Base-by-base conservation (phyloP, 2,113 vertebrate genomes). In the Pteropus alecto region DNA sequence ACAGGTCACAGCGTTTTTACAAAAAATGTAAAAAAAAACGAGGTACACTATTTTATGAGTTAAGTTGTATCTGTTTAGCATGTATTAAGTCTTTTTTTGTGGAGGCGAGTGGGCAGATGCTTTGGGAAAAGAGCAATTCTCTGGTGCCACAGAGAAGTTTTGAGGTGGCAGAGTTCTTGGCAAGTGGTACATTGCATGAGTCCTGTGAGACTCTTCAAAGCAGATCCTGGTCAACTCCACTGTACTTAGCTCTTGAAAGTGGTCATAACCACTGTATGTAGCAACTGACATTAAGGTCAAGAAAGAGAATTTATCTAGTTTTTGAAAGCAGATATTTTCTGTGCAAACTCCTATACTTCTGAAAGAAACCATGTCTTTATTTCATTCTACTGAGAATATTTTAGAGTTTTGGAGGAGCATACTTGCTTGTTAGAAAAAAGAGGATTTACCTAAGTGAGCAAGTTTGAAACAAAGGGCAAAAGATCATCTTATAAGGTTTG, bases 271-370 rank as follows among this genome's bases (percentile, higher is more conserved):
- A 22, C 9, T 18, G 16, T 51, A 28, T 61, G 26, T 61, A 46
- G 63, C 38, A 65, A 33, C 26, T 56, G 84, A 89, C 33, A 48
- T 12, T 21, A 70, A 79, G 19, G 38, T 60, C 70, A 94, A 65
- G 35, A 81, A 38, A 63, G 41, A 56, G 30, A 78, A 67, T 67
- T 87, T 41, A 70, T 68, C 48, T 71, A 18, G 9, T 81, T 94
- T 76, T 86, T 77, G 71, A 88, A 96, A 93, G 51, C 19, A 93
- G 58, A 0, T 85, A 54, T 88, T 89, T 95, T 91, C 60, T 88
- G 14, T 82, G 74, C 60, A 30, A 76, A 60, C 6, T 5, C 33
- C 30, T 74, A 3, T 41, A 15, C 6, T 54, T 93, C 56, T 63
- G 67, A 87, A 87, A 74, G 85, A 83, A 90, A 54, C 33, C 7